Evolutionary conservation across 1,140 invertebrate species (phyloP).

Genomic region (Gerris buenoi): DNA sequence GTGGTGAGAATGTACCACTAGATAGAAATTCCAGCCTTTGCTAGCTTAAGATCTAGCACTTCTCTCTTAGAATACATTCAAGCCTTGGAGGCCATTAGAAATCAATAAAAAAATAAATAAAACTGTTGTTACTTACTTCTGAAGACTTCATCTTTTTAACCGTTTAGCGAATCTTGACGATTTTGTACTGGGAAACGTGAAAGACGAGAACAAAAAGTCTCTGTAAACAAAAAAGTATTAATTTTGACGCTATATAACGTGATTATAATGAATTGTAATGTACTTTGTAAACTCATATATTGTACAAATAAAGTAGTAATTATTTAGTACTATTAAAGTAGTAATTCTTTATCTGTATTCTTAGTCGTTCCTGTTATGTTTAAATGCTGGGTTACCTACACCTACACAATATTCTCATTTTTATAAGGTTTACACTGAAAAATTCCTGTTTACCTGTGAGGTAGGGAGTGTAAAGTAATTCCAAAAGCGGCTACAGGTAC

Average conservation of each 20-base stretch:
- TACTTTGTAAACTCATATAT: neutral
- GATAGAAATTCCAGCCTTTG: too few relatives aligned
- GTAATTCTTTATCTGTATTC: neutral
- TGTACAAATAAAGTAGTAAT: neutral
- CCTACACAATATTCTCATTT: neutral
- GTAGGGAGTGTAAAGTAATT: neutral
- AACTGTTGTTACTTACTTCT: too few relatives aligned
- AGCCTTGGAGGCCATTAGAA: too few relatives aligned
- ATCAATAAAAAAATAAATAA: too few relatives aligned
- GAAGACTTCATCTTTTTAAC: neutral
- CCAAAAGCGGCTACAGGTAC: neutral
- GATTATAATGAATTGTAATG: neutral
- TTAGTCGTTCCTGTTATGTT: neutral
- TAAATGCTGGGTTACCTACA: neutral
- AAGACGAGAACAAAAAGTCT: neutral
- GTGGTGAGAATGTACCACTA: too few relatives aligned
- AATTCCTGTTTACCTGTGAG: neutral
- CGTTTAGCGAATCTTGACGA: neutral
- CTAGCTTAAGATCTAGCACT: too few relatives aligned
- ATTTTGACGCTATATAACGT: neutral
- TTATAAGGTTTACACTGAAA: neutral
- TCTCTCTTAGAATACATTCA: too few relatives aligned
- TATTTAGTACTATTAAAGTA: neutral
- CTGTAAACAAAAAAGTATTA: neutral
- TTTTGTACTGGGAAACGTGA: neutral